Evolutionary conservation across 1,140 invertebrate genomes (phyloP).

Genomic region (Conopomorpha cramerella): DNA sequence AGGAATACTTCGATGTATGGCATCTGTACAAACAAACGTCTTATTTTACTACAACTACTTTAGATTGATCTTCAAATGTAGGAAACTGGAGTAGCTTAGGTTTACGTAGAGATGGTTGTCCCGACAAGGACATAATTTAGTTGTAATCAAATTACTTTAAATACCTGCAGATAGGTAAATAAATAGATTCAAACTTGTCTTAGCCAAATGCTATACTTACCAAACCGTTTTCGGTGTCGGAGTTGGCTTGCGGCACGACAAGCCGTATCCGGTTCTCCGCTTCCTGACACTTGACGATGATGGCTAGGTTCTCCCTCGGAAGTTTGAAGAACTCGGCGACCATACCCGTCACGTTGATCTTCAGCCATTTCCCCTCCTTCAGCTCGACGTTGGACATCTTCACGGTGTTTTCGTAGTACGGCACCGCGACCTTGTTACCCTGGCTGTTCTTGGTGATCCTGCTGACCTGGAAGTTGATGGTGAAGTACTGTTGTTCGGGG

Average conservation of each 20-base stretch:
- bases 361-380: slow-evolving; percentile 69
- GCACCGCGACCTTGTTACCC: slow-evolving; percentile 36
- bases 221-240: slow-evolving; percentile 55
- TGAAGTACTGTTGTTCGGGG: slow-evolving; percentile 24
- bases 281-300: slow-evolving; percentile 71
- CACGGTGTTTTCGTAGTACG: slow-evolving; percentile 31
- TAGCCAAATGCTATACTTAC: too few species aligned
- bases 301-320: slow-evolving; percentile 72
- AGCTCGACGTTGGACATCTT: slow-evolving; percentile 37
- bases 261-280: slow-evolving; percentile 44
- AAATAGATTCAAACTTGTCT: too few species aligned
- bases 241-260: slow-evolving; percentile 49
- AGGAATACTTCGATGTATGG: slow-evolving; percentile 82
- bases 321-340: slow-evolving; percentile 76
- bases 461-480: slow-evolving; percentile 43
- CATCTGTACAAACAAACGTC: too few species aligned
- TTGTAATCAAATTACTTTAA: too few species aligned
- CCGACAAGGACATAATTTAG: too few species aligned
- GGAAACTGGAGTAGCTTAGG: too few species aligned
- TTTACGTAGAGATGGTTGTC: too few species aligned
- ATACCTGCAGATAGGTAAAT: too few species aligned
- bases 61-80: too few species aligned
- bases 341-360: slow-evolving; percentile 76
- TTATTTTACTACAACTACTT: too few species aligned
- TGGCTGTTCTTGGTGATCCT: slow-evolving; percentile 41